phyloP scores from a whole-genome alignment of 2,888 invertebrate genomes.

The Drosophila pullipes region DNA sequence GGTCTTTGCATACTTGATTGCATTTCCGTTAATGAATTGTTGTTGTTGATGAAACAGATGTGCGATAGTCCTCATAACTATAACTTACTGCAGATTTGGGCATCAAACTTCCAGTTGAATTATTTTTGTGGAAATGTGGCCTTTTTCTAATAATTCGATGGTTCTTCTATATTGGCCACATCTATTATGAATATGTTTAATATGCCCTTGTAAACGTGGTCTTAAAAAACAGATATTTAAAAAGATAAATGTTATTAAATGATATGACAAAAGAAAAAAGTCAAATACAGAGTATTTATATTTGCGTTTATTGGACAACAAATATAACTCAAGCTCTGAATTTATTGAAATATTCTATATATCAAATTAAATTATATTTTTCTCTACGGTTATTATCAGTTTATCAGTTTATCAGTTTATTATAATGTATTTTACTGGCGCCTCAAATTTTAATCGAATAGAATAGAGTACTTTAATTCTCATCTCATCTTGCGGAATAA shows the following conservation, averaged over 20 bases:
- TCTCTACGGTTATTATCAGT: not conserved
- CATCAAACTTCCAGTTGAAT: slow-evolving; percentile 5
- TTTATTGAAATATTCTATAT: not conserved
- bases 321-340: rapidly evolving
- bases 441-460: not conserved
- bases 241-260: not conserved
- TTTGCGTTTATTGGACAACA: not conserved
- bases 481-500: no score
- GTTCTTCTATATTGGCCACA: not conserved
- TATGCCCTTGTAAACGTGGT: not conserved
- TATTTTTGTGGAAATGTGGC: not conserved
- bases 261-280: not conserved
- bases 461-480: not conserved
- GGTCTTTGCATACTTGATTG: slow-evolving; percentile 66
- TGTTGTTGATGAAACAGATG: slow-evolving; percentile 50
- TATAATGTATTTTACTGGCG: not conserved
- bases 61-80: slow-evolving; percentile 35
- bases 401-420: not conserved
- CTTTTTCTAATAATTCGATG: not conserved
- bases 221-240: not conserved
- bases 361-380: not conserved
- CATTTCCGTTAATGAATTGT: slow-evolving; percentile 62
- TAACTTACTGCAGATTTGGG: slow-evolving; percentile 14
- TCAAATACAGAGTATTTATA: not conserved
- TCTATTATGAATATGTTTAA: not conserved